phyloP scores from a whole-genome alignment of 2,888 invertebrate genomes.

The Gymnosoma rotundatum region DNA sequence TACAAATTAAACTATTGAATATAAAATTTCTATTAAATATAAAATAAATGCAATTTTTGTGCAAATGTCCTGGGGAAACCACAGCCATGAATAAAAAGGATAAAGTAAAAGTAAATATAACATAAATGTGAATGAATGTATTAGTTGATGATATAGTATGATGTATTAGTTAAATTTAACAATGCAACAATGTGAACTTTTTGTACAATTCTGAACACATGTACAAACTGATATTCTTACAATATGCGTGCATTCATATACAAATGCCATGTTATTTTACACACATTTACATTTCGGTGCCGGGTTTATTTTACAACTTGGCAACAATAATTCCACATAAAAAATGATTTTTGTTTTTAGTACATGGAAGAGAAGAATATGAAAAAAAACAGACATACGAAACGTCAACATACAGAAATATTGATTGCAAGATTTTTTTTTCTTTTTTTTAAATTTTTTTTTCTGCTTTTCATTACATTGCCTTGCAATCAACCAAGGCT shows the following conservation, averaged over 20 bases:
- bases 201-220: too few relatives aligned
- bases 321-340: slow-evolving; percentile 51
- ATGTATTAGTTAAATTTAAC: background rate
- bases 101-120: slow-evolving; percentile 51
- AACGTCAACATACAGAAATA: slow-evolving; percentile 46
- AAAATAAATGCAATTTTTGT: slow-evolving; percentile 34
- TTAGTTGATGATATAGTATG: background rate
- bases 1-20: slow-evolving; percentile 18
- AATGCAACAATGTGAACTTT: slow-evolving; percentile 38
- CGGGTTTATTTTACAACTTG: slow-evolving; percentile 60
- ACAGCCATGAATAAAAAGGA: slow-evolving; percentile 12
- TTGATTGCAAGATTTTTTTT: slow-evolving; percentile 63
- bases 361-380: slow-evolving; percentile 50
- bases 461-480: slow-evolving; percentile 32
- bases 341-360: background rate
- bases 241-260: background rate
- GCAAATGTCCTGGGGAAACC: slow-evolving; percentile 36
- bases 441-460: slow-evolving; percentile 8
- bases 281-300: slow-evolving; percentile 1
- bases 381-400: slow-evolving; percentile 45
- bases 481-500: slow-evolving; percentile 50
- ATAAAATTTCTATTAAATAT: background rate
- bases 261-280: background rate
- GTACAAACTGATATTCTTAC: background rate
- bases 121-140: slow-evolving; percentile 5